phyloP scores from a whole-genome alignment of 2,113 vertebrate genomes.

The Vimba vimba region DNA sequence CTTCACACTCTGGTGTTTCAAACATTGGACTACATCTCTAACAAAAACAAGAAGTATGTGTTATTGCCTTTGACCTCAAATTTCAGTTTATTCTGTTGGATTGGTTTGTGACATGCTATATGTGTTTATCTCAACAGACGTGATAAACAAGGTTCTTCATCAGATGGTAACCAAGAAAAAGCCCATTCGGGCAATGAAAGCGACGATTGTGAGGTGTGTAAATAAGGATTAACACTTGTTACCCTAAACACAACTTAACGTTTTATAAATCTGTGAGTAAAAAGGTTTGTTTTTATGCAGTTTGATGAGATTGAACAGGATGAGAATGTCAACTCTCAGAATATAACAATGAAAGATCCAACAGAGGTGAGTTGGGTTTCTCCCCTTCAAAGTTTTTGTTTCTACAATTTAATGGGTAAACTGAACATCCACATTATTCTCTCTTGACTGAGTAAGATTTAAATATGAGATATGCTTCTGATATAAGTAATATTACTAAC shows the following conservation, averaged over 20 bases:
- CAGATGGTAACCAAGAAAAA: conserved; percentile 39
- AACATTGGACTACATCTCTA: conserved; percentile 87
- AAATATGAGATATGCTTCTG: background rate
- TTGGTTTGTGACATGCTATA: background rate
- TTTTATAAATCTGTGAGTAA: background rate
- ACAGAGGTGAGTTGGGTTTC: conserved; percentile 61
- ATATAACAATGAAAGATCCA: conserved; percentile 68
- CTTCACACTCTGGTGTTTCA: conserved; percentile 91
- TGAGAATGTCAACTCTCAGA: conserved; percentile 55
- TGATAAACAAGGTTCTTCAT: conserved; percentile 70
- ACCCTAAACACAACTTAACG: background rate
- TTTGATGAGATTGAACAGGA: conserved; percentile 51
- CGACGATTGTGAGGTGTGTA: conserved; percentile 70
- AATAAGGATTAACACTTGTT: background rate
- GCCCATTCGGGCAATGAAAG: background rate
- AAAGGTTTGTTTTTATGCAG: conserved; percentile 5
- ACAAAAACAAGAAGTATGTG: conserved; percentile 85
- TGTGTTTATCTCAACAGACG: conserved; percentile 56
- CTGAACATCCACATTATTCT: background rate
- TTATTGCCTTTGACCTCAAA: background rate
- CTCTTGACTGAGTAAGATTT: background rate
- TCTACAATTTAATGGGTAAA: background rate
- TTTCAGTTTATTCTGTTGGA: background rate
- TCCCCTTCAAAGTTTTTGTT: background rate
- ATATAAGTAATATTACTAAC: background rate